A percentile compares a stretch with the other conserved stretches of the same genome.
phyloP scores from a whole-genome alignment of 2,113 vertebrate species.

The Ondatra zibethicus region DNA sequence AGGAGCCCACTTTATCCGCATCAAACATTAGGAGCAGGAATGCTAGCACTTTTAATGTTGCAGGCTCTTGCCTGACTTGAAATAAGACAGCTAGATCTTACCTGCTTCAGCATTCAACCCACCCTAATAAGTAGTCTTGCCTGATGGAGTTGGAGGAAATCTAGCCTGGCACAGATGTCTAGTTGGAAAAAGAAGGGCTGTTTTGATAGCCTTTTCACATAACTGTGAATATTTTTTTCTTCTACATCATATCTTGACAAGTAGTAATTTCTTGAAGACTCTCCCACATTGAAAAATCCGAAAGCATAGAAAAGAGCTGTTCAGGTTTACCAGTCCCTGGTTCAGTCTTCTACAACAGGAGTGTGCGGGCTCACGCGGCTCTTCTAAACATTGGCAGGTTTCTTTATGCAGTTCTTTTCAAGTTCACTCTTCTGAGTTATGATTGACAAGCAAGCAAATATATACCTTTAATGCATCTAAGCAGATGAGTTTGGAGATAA shows the following conservation, averaged over 20 bases:
- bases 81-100: not conserved
- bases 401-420: not conserved
- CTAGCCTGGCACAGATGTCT: not conserved
- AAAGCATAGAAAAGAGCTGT: not conserved
- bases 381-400: not conserved
- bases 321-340: not conserved
- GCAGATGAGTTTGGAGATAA: not conserved
- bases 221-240: not conserved
- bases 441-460: not conserved
- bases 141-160: not conserved
- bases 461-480: not conserved
- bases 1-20: not conserved
- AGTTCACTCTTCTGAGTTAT: not conserved
- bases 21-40: not conserved
- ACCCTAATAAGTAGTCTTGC: not conserved
- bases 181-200: not conserved
- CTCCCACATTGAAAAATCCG: not conserved
- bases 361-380: not conserved
- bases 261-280: conserved; percentile 16
- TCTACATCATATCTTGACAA: conserved; percentile 9
- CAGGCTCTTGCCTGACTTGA: not conserved
- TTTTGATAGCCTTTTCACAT: conserved; percentile 38
- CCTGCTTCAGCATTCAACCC: not conserved
- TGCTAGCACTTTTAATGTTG: not conserved
- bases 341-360: not conserved